Base-by-base conservation (phyloP, 2,888 invertebrate species). In the Nyleta sp. region DNA sequence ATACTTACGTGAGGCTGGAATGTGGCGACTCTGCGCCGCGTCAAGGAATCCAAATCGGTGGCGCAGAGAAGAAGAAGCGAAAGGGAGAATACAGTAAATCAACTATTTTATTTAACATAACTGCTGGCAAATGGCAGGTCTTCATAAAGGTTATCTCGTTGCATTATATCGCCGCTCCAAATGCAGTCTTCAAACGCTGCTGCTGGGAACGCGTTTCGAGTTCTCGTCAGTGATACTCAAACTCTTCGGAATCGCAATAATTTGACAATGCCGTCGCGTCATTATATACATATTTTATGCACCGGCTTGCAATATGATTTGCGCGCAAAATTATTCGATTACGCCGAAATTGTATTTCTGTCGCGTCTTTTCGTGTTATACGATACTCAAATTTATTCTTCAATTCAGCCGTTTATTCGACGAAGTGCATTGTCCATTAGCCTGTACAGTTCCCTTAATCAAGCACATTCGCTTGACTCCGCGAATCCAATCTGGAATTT, bases 81-180 rank as follows among this genome's bases (percentile, higher is more conserved):
- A 72, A 76, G 62, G 71, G 76, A 68, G 68, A 80, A 80, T 85
- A 82, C 84, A 85, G 84, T 87, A 87, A 88, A 87, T 88, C 88
- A 88, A 82, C 83, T 82, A 87, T 88, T 88, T 88, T 87, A 88
- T 88, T 88, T 84, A 81, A 82, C 85, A 82, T 84, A 86, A 85
- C 83, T 82, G 84, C 82, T 84, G 79, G 82, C 82, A 77, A 85
- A 86, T 85, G 86, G 87, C 88, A 85, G 87, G 84, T 86, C 87
- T 87, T 88, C 88, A 87, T 87, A 85, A 84, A 86, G 87, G 86
- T 87, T 88, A 88, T 88, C 88, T 86, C 83, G 83, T 84, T 84
- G 84, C 85, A 84, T 83, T 84, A 82, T 84, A 84, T 84, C 82
- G 84, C 81, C 87, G 86, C 87, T 88, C 87, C 83, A 88, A 88